Conservation (phyloP, 2,888 invertebrate genomes). For the Phaedon cochleariae region DNA sequence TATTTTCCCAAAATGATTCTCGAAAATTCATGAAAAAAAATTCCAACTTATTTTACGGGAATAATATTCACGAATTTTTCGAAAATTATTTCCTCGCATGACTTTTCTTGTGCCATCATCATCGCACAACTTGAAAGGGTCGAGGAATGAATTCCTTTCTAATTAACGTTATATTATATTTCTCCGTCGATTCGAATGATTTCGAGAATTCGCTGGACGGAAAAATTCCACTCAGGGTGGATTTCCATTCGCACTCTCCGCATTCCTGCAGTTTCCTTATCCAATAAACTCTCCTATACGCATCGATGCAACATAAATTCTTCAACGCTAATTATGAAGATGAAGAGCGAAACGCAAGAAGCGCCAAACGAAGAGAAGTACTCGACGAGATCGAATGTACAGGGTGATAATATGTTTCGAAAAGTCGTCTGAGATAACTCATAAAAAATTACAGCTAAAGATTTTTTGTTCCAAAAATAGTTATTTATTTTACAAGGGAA, state of each 20-base stretch:
- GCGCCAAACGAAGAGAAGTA: constrained; percentile 14
- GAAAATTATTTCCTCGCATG: no score
- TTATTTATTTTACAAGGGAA: no score
- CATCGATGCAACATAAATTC: constrained; percentile 46
- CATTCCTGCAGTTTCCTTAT: constrained; percentile 46
- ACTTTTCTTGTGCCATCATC: no score
- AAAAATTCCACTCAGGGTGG: constrained; percentile 25
- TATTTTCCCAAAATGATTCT: no score
- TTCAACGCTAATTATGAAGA: constrained; percentile 44
- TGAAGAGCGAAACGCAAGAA: constrained; percentile 6
- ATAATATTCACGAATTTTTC: no score
- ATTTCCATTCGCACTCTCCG: constrained; percentile 16
- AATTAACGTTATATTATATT: not conserved
- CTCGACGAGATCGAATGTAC: constrained; percentile 7
- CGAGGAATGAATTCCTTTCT: not conserved
- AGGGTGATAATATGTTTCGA: no score
- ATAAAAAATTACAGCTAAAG: no score
- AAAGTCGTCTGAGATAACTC: no score
- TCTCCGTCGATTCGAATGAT: not conserved
- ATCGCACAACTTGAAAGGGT: no score
- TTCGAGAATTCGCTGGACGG: not conserved
- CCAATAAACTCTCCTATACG: constrained; percentile 46
- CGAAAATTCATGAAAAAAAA: no score
- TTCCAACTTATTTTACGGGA: no score
- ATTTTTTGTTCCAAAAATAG: no score